Evolutionary conservation across 2,888 invertebrate species (phyloP).

Genomic region (Anarsia innoxiella): DNA sequence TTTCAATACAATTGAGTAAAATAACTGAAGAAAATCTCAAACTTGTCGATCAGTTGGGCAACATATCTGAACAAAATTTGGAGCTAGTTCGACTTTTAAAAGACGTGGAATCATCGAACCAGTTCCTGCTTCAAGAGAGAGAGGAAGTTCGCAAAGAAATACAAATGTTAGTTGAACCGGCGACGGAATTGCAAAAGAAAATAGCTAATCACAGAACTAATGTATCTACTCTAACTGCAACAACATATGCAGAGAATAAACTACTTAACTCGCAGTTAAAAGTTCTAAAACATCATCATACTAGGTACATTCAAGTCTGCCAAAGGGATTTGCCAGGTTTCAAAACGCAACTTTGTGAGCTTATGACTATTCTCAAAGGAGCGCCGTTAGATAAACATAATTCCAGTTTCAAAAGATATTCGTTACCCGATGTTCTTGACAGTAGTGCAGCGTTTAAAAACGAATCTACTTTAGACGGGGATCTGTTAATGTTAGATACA

Average conservation of each 20-base stretch:
- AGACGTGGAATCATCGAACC: constrained; percentile 34
- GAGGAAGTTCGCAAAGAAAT: constrained; percentile 45
- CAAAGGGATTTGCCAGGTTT: constrained; percentile 58
- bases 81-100: too few relatives aligned
- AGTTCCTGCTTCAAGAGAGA: constrained; percentile 39
- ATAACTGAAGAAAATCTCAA: constrained; percentile 36
- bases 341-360: constrained; percentile 46
- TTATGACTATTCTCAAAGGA: constrained; percentile 43
- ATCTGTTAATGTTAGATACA: constrained; percentile 62
- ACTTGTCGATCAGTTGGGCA: too few relatives aligned
- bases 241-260: constrained; percentile 61
- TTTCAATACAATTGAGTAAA: constrained; percentile 24
- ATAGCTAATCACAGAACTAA: constrained; percentile 55
- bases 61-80: too few relatives aligned
- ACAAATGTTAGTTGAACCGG: constrained; percentile 39
- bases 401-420: constrained; percentile 44
- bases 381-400: constrained; percentile 33
- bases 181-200: constrained; percentile 54
- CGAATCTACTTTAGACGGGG: constrained; percentile 58
- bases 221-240: constrained; percentile 59
- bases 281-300: constrained; percentile 56
- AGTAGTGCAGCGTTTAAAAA: constrained; percentile 45
- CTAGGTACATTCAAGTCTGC: constrained; percentile 52
- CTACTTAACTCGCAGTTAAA: constrained; percentile 55
- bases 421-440: constrained; percentile 49